Percentiles rank a stretch among this genome's conserved stretches.
Conservation (phyloP, 2,797 vertebrate genomes). For the Heteromormyrus szaboi region DNA sequence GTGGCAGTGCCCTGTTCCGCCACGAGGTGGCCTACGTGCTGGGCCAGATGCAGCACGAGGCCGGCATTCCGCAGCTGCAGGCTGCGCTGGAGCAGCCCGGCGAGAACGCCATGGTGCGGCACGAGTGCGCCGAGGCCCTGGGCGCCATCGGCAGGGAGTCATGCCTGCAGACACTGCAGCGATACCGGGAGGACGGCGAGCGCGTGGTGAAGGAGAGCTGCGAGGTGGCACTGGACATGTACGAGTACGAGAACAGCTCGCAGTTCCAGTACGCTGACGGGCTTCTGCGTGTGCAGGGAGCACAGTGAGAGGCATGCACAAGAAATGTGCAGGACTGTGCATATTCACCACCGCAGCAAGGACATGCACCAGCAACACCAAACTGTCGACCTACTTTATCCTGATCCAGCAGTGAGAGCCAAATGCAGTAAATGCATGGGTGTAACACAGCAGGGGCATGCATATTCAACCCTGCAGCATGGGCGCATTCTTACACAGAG, state of each 20-base stretch:
- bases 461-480: neutral
- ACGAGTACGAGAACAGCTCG: slow-evolving; percentile 66
- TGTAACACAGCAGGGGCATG: neutral
- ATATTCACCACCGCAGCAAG: neutral
- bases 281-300: slow-evolving; percentile 59
- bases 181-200: slow-evolving; percentile 63
- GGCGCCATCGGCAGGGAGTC: slow-evolving; percentile 79
- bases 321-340: neutral
- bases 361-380: neutral
- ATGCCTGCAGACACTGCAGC: slow-evolving; percentile 69
- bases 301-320: slow-evolving; percentile 16
- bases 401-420: slow-evolving; percentile 18
- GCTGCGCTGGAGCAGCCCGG: slow-evolving; percentile 50
- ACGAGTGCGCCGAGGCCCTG: slow-evolving; percentile 88
- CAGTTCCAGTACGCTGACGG: slow-evolving; percentile 86
- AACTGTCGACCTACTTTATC: neutral
- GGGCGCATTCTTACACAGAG: neutral
- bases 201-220: slow-evolving; percentile 91
- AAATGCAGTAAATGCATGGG: neutral
- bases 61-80: slow-evolving; percentile 67
- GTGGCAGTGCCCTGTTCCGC: slow-evolving; percentile 80
- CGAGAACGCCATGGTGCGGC: slow-evolving; percentile 89
- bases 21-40: slow-evolving; percentile 90
- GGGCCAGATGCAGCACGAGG: slow-evolving; percentile 85
- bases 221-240: slow-evolving; percentile 88